Base-by-base conservation (phyloP, 2,888 invertebrate genomes). In the Cordylochernes scorpioides region DNA sequence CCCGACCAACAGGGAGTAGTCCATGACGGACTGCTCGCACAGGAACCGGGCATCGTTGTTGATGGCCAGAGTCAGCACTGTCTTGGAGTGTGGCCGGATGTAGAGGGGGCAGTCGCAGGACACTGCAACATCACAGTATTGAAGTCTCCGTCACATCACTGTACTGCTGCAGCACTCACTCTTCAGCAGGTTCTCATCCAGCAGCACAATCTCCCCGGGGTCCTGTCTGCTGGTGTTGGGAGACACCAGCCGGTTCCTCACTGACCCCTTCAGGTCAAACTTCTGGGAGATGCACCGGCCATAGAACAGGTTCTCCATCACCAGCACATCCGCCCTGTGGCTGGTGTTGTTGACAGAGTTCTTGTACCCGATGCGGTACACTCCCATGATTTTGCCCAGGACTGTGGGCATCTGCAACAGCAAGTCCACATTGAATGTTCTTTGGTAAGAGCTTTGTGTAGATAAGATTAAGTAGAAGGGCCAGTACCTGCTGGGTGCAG, bases 231-330 rank as follows among this genome's bases (percentile, higher is more conserved):
- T 49, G 21, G 61, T 61, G 45, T 68, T 65, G 1, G 72, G 68
- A 48, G 65, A 64, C 1, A 67, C 71, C 24, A 77, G 59, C 30
- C 94, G 65, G 55, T 94, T 94, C 5, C 94, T 60, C 47, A 77
- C 66, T 0, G 91, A 86, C 19, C 94, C 97, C 59, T 97, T 97
- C 38, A 97, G 61, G 59, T 97, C 97, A 60, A 82, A 97, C 44
- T 77, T 71, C 47, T 65, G 64, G 3, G 62, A 57, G 17, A 75
- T 68, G 34, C 63, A 63, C 34, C 72, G 61, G 32, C 65, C 65
- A 47, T 88, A 91, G 60, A 94, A 94, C 32, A 97, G 61, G 60
- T 97, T 88, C 57, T 97, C 94, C 75, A 94, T 82, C 3, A 94
- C 84, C 15, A 97, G 60, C 29, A 86, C 62, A 45, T 77, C 74